Percentiles rank a stretch among this genome's conserved stretches.
These are phyloP conservation scores for Gobio occitaniae DNA, from an alignment of 2,797 vertebrate species.

Conservation along the genomic window DNA sequence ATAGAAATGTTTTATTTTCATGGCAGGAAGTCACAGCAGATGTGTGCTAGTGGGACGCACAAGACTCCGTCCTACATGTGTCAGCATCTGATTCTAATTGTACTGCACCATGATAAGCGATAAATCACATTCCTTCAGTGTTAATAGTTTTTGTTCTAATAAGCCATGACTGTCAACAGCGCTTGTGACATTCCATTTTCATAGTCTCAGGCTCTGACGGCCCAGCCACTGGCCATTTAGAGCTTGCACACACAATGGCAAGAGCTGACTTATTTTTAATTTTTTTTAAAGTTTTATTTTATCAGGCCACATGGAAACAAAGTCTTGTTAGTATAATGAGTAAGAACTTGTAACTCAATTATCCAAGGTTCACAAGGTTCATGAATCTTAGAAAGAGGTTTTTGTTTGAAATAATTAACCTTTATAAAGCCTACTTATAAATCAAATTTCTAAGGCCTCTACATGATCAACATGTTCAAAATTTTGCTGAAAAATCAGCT, in stretches of 20 bases:
- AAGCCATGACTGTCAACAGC: slow-evolving; percentile 2
- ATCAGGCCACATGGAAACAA: not conserved
- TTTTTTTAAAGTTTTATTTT: not conserved
- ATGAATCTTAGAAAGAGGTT: not conserved
- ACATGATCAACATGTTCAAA: not conserved
- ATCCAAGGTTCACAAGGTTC: not conserved
- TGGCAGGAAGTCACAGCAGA: not conserved
- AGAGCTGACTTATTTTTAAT: not conserved
- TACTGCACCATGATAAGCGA: not conserved
- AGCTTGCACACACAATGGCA: not conserved
- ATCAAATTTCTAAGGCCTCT: not conserved
- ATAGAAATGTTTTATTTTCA: slow-evolving; percentile 9
- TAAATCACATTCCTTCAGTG: slow-evolving; percentile 5
- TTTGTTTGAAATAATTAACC: not conserved
- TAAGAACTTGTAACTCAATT: not conserved
- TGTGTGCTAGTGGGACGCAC: not conserved
- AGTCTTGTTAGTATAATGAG: not conserved
- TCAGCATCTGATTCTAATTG: slow-evolving; percentile 8
- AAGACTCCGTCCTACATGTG: not conserved
- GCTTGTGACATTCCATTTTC: not conserved
- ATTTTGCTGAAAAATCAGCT: not conserved
- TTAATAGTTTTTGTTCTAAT: not conserved
- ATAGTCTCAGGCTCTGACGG: not conserved
- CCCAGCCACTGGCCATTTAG: not conserved
- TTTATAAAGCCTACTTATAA: not conserved